Percentiles rank a stretch among this genome's conserved stretches.
Conservation (phyloP, 1,140 invertebrate genomes). For the Sipha flava region DNA sequence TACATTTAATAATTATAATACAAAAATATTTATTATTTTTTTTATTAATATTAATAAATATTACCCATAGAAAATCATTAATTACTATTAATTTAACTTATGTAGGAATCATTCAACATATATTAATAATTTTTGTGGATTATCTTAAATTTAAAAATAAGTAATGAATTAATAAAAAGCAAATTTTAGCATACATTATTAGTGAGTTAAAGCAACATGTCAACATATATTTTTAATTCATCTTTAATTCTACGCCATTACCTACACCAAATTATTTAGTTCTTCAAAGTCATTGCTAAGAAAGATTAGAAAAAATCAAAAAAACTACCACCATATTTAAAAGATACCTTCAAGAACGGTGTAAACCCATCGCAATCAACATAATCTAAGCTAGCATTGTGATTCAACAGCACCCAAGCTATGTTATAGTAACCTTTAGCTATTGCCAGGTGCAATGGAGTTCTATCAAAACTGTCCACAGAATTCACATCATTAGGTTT, state of each 20-base stretch:
- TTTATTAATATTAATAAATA: background rate
- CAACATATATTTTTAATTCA: background rate
- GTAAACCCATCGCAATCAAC: slow-evolving; percentile 41
- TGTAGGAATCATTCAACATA: no score
- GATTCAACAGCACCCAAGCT: slow-evolving; percentile 40
- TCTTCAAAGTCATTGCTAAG: slow-evolving; percentile 4
- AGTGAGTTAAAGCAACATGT: background rate
- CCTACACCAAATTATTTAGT: background rate
- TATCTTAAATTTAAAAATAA: no score
- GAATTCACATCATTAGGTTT: slow-evolving; percentile 40
- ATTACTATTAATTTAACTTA: no score
- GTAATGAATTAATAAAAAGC: no score
- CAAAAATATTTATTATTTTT: background rate
- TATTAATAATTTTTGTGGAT: no score
- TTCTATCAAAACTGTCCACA: slow-evolving; percentile 39
- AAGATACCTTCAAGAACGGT: slow-evolving; percentile 41
- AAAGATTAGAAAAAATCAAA: no score
- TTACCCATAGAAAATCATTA: no score
- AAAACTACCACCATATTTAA: slow-evolving; percentile 1
- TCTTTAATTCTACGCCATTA: background rate
- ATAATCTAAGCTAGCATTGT: slow-evolving; percentile 40
- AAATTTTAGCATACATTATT: background rate
- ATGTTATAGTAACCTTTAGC: slow-evolving; percentile 41
- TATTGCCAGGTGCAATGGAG: slow-evolving; percentile 41
- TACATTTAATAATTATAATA: background rate